Evolutionary conservation across 2,113 vertebrate genomes (phyloP).

Genomic region (Hippocampus barbouri): DNA sequence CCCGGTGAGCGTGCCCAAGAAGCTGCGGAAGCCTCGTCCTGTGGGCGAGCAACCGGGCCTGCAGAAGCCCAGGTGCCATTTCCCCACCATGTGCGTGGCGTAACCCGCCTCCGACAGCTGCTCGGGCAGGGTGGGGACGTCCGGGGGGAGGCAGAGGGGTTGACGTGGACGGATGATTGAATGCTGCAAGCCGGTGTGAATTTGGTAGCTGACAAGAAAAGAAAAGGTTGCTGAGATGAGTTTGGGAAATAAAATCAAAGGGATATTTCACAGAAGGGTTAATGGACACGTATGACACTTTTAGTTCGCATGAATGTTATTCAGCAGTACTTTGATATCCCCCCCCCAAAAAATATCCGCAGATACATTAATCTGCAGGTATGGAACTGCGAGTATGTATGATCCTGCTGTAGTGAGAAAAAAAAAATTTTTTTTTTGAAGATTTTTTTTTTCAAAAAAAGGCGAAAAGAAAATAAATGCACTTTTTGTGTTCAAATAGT

Average conservation of each 20-base stretch:
- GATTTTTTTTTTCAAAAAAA: neutral
- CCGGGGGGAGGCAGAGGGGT: constrained; percentile 86
- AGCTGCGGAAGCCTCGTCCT: constrained; percentile 85
- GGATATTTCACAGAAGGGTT: constrained; percentile 5
- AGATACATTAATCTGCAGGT: no score
- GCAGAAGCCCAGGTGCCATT: constrained; percentile 96
- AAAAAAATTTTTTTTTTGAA: neutral
- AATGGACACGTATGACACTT: neutral
- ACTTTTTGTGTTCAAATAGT: no score
- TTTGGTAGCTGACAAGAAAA: constrained; percentile 80
- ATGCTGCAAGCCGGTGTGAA: constrained; percentile 93
- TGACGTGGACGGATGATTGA: constrained; percentile 89
- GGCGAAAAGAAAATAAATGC: neutral
- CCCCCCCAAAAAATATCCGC: no score
- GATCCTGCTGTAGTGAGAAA: no score
- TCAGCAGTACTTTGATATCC: neutral
- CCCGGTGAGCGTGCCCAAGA: constrained; percentile 87
- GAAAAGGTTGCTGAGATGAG: neutral
- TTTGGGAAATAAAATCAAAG: neutral
- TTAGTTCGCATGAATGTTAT: neutral
- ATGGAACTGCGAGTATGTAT: no score
- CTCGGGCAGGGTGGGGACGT: constrained; percentile 84
- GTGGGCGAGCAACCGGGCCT: constrained; percentile 85
- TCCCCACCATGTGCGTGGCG: constrained; percentile 90
- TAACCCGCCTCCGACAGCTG: constrained; percentile 84